Percentiles rank a stretch among this genome's conserved stretches.
These are phyloP conservation scores for Apogon hyalosoma DNA, from an alignment of 2,797 vertebrate genomes.

Conservation along the genomic window DNA sequence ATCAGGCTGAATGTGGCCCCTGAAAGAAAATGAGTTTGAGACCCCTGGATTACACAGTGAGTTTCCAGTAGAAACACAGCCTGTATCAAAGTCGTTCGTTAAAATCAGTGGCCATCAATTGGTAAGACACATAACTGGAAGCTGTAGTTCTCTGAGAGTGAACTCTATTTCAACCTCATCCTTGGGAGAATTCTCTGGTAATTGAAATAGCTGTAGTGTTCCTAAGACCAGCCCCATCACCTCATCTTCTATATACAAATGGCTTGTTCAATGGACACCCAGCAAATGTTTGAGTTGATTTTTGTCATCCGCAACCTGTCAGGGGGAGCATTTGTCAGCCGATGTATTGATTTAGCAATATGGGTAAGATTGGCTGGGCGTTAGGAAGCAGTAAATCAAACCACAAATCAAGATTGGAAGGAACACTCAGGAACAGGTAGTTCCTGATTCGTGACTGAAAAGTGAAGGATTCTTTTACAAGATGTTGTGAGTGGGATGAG, in stretches of 20 bases:
- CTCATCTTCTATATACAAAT: constrained; percentile 74
- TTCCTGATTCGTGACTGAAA: constrained; percentile 44
- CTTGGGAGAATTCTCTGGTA: constrained; percentile 49
- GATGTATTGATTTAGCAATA: constrained; percentile 84
- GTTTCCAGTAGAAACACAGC: background rate
- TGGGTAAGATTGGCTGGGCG: constrained; percentile 80
- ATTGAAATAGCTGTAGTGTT: constrained; percentile 61
- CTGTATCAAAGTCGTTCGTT: constrained; percentile 7
- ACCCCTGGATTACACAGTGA: background rate
- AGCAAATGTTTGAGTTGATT: constrained; percentile 82
- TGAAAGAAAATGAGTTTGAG: too few species aligned
- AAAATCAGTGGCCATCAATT: constrained; percentile 16
- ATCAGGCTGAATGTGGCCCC: too few species aligned
- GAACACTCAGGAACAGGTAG: constrained; percentile 60
- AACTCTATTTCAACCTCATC: constrained; percentile 69
- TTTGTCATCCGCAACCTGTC: constrained; percentile 77
- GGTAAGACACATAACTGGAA: background rate
- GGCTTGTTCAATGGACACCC: constrained; percentile 74
- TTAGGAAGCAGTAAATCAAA: constrained; percentile 77
- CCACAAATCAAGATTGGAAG: constrained; percentile 76
- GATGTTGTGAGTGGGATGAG: constrained; percentile 1
- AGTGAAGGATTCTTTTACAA: background rate
- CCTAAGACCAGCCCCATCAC: constrained; percentile 44
- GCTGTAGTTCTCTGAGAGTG: constrained; percentile 30
- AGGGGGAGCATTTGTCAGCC: constrained; percentile 75